Base-by-base conservation (phyloP, 2,113 vertebrate species). In the Ptilonorhynchus violaceus region DNA sequence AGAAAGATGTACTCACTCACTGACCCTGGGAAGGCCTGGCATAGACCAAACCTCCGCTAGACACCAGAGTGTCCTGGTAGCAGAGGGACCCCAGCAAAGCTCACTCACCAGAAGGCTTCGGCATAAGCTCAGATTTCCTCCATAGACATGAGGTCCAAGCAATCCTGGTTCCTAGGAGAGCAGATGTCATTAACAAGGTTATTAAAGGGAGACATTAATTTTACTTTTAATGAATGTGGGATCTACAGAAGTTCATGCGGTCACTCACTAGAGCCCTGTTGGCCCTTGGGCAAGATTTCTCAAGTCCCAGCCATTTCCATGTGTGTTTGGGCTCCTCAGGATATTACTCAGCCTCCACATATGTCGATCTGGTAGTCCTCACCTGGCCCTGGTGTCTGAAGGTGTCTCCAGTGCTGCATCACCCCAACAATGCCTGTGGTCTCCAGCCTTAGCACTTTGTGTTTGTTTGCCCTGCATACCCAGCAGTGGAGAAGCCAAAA, bases 201-300 rank as follows among this genome's bases (percentile, higher is more conserved):
- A 72, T 89, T 93, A 95, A 92, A 87, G 27, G 63, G 62, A 93
- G 70, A 78, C 24, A 52, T 73, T 87, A 53, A 92, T 95, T 94
- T 91, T 78, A 89, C 81, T 82, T 95, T 42, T 88, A 72, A 90
- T 85, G 78, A 82, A 52, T 68, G 85, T 88, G 93, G 81, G 74
- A 85, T 89, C 81, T 52, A 41, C 66, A 78, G 35, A 66, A 56
- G 39, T 75, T 88, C 0, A 7, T 8, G 33, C 0, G 52, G 90
- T 88, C 93, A 88, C 66, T 95, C 0, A 0, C 50, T 63, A 55
- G 60, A 89, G 74, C 16, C 69, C 49, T 0, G 0, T 15, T 88
- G 78, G 81, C 85, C 89, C 70, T 93, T 47, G 52, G 88, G 92
- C 85, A 85, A 95, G 78, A 82, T 94, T 92, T 85, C 90, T 81